A percentile compares a stretch with the other conserved stretches of the same genome.
These are phyloP conservation scores for Archilochus colubris DNA, from an alignment of 2,113 vertebrate genomes.

Conservation along the genomic window DNA sequence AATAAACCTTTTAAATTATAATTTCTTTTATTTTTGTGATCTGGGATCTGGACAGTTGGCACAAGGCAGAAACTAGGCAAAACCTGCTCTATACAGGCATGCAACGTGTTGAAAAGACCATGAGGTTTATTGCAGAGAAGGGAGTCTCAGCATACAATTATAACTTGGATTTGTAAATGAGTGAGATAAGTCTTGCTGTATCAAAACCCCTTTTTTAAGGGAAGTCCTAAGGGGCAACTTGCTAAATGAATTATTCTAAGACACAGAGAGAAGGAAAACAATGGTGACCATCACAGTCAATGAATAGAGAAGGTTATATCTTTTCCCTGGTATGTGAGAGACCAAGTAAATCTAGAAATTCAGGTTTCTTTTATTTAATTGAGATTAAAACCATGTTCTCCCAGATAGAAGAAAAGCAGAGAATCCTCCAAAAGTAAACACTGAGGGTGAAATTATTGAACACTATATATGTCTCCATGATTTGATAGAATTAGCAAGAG, in stretches of 20 bases:
- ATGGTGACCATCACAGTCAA: neutral
- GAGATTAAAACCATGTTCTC: neutral
- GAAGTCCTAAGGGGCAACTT: neutral
- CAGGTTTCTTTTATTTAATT: neutral
- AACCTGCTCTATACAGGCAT: accelerated
- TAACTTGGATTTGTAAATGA: neutral
- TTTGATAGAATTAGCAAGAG: neutral
- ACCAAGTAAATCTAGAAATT: neutral
- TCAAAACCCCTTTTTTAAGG: neutral
- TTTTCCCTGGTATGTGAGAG: neutral
- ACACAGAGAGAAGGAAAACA: neutral
- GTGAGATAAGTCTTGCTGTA: neutral
- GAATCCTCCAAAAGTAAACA: neutral
- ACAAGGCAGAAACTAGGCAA: neutral
- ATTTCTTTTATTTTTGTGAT: neutral
- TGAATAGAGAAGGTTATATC: neutral
- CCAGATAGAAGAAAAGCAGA: neutral
- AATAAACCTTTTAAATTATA: neutral
- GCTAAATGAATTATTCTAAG: neutral
- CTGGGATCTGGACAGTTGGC: neutral
- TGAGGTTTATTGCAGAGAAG: neutral
- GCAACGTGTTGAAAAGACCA: neutral
- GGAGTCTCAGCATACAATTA: neutral
- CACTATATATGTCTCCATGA: neutral
- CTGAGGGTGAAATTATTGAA: neutral